These are phyloP conservation scores for Trogon surrucura DNA, from an alignment of 2,113 vertebrate species.

Conservation along the genomic window DNA sequence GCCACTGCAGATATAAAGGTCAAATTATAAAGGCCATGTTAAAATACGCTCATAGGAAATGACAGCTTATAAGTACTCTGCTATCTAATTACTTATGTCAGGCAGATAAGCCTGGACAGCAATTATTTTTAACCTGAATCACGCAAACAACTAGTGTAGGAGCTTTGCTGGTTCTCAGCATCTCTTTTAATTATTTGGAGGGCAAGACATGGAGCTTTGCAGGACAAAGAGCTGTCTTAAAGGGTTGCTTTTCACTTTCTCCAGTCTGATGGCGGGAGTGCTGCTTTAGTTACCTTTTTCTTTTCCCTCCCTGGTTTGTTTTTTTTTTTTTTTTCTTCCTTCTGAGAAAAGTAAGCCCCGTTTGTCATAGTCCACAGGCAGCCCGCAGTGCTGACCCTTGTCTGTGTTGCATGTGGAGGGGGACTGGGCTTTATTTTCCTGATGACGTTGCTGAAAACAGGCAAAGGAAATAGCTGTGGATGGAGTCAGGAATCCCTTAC, in stretches of 20 bases:
- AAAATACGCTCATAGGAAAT: conserved; percentile 60
- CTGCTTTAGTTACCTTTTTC: background rate
- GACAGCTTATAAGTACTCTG: conserved; percentile 44
- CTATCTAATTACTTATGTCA: conserved; percentile 62
- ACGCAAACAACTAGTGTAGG: background rate
- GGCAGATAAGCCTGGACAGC: conserved; percentile 37
- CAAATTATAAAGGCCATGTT: conserved; percentile 57
- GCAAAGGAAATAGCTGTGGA: background rate
- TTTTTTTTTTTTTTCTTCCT: no score
- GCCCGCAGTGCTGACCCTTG: background rate
- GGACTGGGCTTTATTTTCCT: background rate
- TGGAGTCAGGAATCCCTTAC: background rate
- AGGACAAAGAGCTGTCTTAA: background rate
- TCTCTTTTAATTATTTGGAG: background rate
- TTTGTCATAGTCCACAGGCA: accelerated
- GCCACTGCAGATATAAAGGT: conserved; percentile 46
- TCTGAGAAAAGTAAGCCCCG: background rate
- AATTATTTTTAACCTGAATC: conserved; percentile 57
- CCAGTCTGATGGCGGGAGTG: background rate
- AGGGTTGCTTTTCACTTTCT: background rate
- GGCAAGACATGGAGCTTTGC: background rate
- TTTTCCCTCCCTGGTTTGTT: no score
- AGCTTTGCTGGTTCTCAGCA: background rate
- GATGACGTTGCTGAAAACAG: background rate
- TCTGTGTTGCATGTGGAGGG: background rate